Percentiles rank a stretch among this genome's conserved stretches.
Evolutionary conservation across 2,888 invertebrate species (phyloP).

Genomic region (Cryptocheilus praepositus): DNA sequence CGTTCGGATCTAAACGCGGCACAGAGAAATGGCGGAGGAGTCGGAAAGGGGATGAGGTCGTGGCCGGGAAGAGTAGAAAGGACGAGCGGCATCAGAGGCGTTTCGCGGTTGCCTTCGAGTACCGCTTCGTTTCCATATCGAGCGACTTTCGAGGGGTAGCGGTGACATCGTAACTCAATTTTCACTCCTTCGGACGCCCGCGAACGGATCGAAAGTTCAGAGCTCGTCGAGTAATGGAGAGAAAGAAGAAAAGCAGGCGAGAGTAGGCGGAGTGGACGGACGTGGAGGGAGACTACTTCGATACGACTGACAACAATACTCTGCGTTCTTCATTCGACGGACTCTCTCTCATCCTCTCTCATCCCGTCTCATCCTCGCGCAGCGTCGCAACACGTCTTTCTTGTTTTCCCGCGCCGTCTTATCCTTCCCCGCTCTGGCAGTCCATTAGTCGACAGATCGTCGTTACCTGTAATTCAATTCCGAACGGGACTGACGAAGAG

Average conservation of each 20-base stretch:
- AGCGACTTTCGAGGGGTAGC: slow-evolving; percentile 45
- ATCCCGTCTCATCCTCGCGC: slow-evolving; percentile 1
- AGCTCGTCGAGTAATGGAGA: slow-evolving; percentile 24
- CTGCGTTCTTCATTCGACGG: slow-evolving; percentile 23
- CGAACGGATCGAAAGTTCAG: slow-evolving; percentile 38
- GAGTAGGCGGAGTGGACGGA: neutral
- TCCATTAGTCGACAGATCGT: slow-evolving; percentile 56
- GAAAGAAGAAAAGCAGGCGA: slow-evolving; percentile 24
- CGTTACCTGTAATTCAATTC: slow-evolving; percentile 54
- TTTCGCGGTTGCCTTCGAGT: slow-evolving; percentile 37
- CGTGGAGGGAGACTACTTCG: slow-evolving; percentile 9
- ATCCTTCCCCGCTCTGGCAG: slow-evolving; percentile 30
- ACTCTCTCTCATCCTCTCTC: slow-evolving; percentile 9
- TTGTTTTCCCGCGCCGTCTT: slow-evolving; percentile 19
- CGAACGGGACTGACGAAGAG: slow-evolving; percentile 25
- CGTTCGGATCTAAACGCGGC: slow-evolving; percentile 7
- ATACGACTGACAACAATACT: slow-evolving; percentile 46
- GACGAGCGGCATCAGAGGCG: slow-evolving; percentile 22
- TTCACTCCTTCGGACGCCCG: slow-evolving; percentile 20
- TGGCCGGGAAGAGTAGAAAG: neutral
- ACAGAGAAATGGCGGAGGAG: neutral
- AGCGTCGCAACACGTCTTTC: no score
- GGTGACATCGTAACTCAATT: slow-evolving; percentile 54
- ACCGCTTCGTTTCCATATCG: slow-evolving; percentile 54
- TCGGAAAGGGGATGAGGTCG: neutral